Conservation (phyloP, 1,140 invertebrate genomes). For the Parapsyche elsis region DNA sequence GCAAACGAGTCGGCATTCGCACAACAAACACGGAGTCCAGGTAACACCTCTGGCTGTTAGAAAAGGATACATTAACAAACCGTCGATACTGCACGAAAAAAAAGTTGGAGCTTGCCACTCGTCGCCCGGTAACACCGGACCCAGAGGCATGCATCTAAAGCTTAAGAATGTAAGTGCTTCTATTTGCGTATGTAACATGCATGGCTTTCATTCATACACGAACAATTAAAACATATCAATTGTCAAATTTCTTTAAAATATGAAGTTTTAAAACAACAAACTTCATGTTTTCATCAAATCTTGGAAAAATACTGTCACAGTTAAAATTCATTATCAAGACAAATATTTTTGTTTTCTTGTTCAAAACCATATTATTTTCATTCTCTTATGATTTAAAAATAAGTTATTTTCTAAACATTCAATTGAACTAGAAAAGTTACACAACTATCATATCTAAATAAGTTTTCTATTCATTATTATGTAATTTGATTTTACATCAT, state of each 20-base stretch:
- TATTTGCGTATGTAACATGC: conserved; percentile 42
- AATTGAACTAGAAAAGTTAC: no score
- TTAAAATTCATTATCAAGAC: no score
- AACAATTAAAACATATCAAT: conserved; percentile 33
- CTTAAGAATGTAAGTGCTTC: conserved; percentile 65
- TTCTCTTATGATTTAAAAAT: no score
- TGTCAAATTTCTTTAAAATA: not conserved
- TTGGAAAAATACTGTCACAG: no score
- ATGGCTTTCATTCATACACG: conserved; percentile 45
- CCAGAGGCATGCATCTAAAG: conserved; percentile 58
- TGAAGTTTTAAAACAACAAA: no score
- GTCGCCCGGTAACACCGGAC: conserved; percentile 52
- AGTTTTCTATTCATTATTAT: no score
- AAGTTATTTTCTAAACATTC: no score
- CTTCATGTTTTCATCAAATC: no score
- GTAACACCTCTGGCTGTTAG: conserved; percentile 71
- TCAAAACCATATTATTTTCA: no score
- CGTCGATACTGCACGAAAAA: conserved; percentile 68
- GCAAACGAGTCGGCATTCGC: conserved; percentile 90
- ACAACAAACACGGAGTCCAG: conserved; percentile 90
- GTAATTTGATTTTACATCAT: no score
- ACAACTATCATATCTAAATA: no score
- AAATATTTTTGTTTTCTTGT: no score
- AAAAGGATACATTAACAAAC: conserved; percentile 66
- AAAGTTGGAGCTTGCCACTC: conserved; percentile 37